A percentile compares a stretch with the other conserved stretches of the same genome.
Evolutionary conservation across 2,797 vertebrate genomes (phyloP).

Genomic region (Synanceia verrucosa): DNA sequence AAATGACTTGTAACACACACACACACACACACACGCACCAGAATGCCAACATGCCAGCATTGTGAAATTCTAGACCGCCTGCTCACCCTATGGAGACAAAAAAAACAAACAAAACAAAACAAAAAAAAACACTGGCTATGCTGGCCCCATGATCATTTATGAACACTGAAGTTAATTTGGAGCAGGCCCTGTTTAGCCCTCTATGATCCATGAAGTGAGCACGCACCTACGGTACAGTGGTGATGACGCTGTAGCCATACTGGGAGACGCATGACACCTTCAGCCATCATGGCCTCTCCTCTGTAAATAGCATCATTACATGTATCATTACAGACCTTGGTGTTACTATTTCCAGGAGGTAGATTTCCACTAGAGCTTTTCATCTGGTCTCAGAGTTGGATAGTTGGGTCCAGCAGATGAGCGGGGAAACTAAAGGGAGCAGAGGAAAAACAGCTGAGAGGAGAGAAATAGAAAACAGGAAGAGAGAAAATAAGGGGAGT

Average conservation of each 20-base stretch:
- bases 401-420: conserved; percentile 13
- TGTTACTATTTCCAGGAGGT: conserved; percentile 45
- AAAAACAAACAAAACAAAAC: conserved; percentile 1
- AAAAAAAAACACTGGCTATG: conserved; percentile 4
- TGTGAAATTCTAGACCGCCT: conserved; percentile 68
- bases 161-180: conserved; percentile 31
- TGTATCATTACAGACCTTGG: conserved; percentile 35
- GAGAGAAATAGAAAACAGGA: conserved; percentile 49
- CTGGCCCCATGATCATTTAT: conserved; percentile 37
- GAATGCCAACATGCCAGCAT: conserved; percentile 45
- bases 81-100: conserved; percentile 47
- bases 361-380: conserved; percentile 52
- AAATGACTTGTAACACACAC: conserved; percentile 2
- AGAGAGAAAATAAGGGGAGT: conserved; percentile 75
- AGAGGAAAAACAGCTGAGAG: conserved; percentile 58
- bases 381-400: conserved; percentile 38
- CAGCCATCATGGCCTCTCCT: conserved; percentile 33
- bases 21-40: not conserved
- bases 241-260: conserved; percentile 13
- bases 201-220: conserved; percentile 1
- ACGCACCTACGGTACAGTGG: not conserved
- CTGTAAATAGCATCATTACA: conserved; percentile 66
- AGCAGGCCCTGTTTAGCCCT: conserved; percentile 12
- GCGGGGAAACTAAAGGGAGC: conserved; percentile 36
- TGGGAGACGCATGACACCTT: conserved; percentile 48